Base-by-base conservation (phyloP, 2,113 vertebrate species). In the Calcarius ornatus region DNA sequence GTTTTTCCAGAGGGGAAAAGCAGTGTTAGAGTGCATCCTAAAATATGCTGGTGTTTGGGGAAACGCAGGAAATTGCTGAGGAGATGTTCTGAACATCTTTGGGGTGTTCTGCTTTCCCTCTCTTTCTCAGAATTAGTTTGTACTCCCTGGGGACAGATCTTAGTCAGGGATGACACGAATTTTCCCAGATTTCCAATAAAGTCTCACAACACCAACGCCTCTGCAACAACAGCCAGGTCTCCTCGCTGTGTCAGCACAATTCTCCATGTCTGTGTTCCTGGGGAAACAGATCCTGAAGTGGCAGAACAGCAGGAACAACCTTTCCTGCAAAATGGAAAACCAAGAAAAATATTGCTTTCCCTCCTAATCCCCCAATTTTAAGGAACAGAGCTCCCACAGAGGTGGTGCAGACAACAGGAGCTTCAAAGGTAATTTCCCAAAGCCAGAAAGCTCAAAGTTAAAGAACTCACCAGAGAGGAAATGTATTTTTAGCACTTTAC, bases 341-440 rank as follows among this genome's bases (percentile, higher is more conserved):
- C 21, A 28, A 19, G 10, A 22, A 48, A 75, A 61, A 23, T 3
- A 13, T 5, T 45, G 24, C 12, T 37, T 51, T 20, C 13, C 27
- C 25, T 86, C 72, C 3, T 0, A 48, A 45, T 5, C 2, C 6
- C 12, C 9, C 0, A 0, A 12, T 70, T 83, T 81, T 42, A 20
- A 64, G 60, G 37, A 73, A 14, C 42, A 77, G 75, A 40, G 5
- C 12, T 82, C 48, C 71, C 21, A 10, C 1, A 31, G 27, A 51
- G 20, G 25, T 8, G 40, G 15, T 50, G 12, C 27, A 57, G 50
- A n/a, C 84, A 31, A 30, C 25, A 48, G 54, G 42, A 75, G 25
- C 47, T 50, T 66, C 50, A 73, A 45, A 53, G 0, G 4, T 6
- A 1, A 45, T 42, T 69, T 84, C 63, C 28, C 64, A 88, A 54